Evolutionary conservation across 2,888 invertebrate genomes (phyloP).

Genomic region (Psylliodes chrysocephalus): DNA sequence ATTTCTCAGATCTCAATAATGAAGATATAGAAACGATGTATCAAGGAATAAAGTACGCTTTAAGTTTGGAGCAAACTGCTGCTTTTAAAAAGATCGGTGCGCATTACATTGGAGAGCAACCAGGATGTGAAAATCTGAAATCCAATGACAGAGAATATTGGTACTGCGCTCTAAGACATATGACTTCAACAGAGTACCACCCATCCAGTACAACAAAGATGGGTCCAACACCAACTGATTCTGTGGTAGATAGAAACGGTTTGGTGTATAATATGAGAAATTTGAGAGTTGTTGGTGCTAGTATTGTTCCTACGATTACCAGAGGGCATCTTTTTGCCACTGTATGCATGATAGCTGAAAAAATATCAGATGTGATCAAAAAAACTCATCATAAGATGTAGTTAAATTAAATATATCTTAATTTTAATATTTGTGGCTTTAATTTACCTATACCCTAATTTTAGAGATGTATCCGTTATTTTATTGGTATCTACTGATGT

Average conservation of each 20-base stretch:
- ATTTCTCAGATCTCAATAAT: slow-evolving; percentile 46
- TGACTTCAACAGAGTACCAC: slow-evolving; percentile 65
- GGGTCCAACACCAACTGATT: slow-evolving; percentile 65
- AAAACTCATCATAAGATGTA: background rate
- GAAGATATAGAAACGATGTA: slow-evolving; percentile 74
- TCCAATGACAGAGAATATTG: slow-evolving; percentile 60
- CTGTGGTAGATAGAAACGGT: slow-evolving; percentile 68
- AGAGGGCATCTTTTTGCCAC: slow-evolving; percentile 67
- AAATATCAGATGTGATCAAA: slow-evolving; percentile 46
- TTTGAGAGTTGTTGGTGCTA: slow-evolving; percentile 68
- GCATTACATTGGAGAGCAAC: slow-evolving; percentile 59
- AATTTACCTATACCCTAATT: too few species aligned
- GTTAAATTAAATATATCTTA: too few species aligned
- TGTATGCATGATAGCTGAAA: slow-evolving; percentile 68
- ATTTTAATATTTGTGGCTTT: too few species aligned
- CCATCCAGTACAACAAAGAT: slow-evolving; percentile 68
- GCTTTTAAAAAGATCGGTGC: slow-evolving; percentile 71
- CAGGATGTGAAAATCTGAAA: slow-evolving; percentile 59
- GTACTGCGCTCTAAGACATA: slow-evolving; percentile 64
- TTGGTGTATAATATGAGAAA: slow-evolving; percentile 65
- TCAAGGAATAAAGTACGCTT: slow-evolving; percentile 66
- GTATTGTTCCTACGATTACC: slow-evolving; percentile 67
- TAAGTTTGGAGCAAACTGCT: slow-evolving; percentile 62
- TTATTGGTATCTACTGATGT: too few species aligned
- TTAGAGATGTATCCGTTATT: too few species aligned